Percentiles rank a stretch among this genome's conserved stretches.
Evolutionary conservation across 2,888 invertebrate species (phyloP).

Genomic region (Timandra comae): DNA sequence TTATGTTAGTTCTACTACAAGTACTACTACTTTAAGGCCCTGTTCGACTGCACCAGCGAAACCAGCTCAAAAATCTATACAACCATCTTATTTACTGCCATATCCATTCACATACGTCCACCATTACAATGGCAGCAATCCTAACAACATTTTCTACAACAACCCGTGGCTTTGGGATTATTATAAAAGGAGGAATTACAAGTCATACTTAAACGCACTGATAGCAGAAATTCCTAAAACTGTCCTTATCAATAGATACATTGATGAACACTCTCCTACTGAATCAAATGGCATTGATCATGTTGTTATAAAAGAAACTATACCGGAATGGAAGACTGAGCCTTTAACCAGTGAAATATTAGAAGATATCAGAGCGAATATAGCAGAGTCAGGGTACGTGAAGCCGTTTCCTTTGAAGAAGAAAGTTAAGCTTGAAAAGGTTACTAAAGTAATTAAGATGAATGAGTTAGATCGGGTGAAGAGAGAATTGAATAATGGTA

Average conservation of each 20-base stretch:
- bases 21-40: too few species aligned
- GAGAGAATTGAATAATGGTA: conserved; percentile 1
- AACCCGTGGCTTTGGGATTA: conserved; percentile 33
- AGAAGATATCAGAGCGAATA: conserved; percentile 52
- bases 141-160: conserved; percentile 12
- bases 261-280: conserved; percentile 20
- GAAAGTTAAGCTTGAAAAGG: conserved; percentile 50
- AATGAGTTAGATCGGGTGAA: conserved; percentile 28
- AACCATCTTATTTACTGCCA: conserved; percentile 36
- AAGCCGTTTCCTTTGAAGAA: conserved; percentile 45
- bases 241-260: conserved; percentile 25
- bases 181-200: conserved; percentile 23
- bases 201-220: conserved; percentile 21
- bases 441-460: conserved; percentile 44
- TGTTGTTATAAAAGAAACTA: conserved; percentile 11
- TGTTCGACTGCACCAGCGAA: too few species aligned
- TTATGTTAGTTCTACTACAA: too few species aligned
- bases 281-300: conserved; percentile 6
- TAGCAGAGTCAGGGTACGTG: conserved; percentile 37
- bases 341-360: conserved; percentile 40
- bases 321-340: conserved; percentile 50
- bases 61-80: too few species aligned
- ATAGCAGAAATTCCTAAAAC: conserved; percentile 20
- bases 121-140: conserved; percentile 25
- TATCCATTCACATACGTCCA: conserved; percentile 46